A percentile compares a stretch with the other conserved stretches of the same genome.
Conservation (phyloP, 2,888 invertebrate genomes). For the Gymnosoma rotundatum region DNA sequence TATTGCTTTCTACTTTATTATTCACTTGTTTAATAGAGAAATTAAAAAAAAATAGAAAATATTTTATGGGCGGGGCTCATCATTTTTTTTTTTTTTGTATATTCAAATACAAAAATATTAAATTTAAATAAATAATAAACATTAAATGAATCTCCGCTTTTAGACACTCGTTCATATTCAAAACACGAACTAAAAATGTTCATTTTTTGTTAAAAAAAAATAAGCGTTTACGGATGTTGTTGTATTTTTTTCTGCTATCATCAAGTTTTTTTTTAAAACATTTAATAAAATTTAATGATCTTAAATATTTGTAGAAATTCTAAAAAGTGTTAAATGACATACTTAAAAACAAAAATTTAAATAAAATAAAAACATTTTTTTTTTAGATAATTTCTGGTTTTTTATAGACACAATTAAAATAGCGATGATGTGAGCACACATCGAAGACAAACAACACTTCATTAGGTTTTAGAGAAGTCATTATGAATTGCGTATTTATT, state of each 20-base stretch:
- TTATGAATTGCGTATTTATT: conserved; percentile 12
- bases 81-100: conserved; percentile 17
- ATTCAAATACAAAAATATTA: not conserved
- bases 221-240: not conserved
- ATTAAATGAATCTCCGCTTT: conserved; percentile 23
- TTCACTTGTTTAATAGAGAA: not conserved
- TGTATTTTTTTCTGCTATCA: not conserved
- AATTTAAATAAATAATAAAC: conserved; percentile 38
- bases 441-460: conserved; percentile 5
- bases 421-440: conserved; percentile 15
- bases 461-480: conserved; percentile 2
- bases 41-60: conserved; percentile 25
- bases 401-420: conserved; percentile 17
- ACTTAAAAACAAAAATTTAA: not conserved
- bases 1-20: not conserved
- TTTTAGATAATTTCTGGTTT: not conserved
- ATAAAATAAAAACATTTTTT: conserved; percentile 10
- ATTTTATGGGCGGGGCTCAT: conserved; percentile 62
- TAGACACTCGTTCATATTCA: conserved; percentile 1
- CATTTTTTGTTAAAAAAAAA: not conserved
- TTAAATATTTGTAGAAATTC: conserved; percentile 14
- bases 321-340: conserved; percentile 32
- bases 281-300: conserved; percentile 11
- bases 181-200: conserved; percentile 5
- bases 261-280: conserved; percentile 2